These are phyloP conservation scores for Serinus canaria DNA, from an alignment of 2,113 vertebrate species.

Conservation along the genomic window DNA sequence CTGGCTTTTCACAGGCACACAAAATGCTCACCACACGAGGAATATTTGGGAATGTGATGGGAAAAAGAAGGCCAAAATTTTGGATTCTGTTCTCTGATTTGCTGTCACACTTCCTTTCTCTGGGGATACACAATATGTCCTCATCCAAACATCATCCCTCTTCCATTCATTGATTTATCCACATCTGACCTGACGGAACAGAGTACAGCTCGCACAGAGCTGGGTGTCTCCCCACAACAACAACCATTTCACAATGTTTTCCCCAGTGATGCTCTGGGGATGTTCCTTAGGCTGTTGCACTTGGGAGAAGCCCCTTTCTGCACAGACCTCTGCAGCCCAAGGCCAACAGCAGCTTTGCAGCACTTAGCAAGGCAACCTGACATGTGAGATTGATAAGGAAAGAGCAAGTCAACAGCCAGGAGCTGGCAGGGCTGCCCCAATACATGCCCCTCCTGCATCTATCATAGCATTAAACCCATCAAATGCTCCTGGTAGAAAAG, in stretches of 20 bases:
- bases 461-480: constrained; percentile 7
- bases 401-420: background rate
- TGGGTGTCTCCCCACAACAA: accelerated
- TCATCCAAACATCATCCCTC: accelerated
- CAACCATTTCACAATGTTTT: accelerated
- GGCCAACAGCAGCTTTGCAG: background rate
- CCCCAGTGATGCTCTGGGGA: background rate
- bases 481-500: constrained; percentile 5
- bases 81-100: background rate
- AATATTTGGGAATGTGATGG: background rate
- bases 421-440: background rate
- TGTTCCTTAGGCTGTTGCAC: background rate
- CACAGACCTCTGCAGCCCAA: background rate
- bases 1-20: background rate
- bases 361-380: background rate
- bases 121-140: background rate
- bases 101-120: background rate
- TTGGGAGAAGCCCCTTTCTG: background rate
- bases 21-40: background rate
- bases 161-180: background rate
- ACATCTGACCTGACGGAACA: background rate
- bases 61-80: background rate
- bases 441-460: background rate
- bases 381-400: background rate
- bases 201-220: background rate